Base-by-base conservation (phyloP, 1,140 invertebrate genomes). In the Uloborus diversus region DNA sequence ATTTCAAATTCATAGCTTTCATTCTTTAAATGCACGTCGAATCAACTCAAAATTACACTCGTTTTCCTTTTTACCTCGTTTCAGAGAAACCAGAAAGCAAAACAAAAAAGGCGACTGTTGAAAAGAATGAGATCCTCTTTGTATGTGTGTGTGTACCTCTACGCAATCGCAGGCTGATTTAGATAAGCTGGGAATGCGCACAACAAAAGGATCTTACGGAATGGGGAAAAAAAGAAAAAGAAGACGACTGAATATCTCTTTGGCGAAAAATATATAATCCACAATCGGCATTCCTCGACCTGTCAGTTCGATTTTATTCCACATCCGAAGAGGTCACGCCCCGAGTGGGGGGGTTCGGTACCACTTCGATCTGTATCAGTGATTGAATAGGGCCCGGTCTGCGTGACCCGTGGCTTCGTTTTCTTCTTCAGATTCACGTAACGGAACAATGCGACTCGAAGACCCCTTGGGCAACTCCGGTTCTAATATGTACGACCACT, bases 261-360 rank as follows among this genome's bases (percentile, higher is more conserved):
- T 73, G 11, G 17, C 62, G 37, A 30, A 78, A 75, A 78, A 78
- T 78, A 78, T 78, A 78, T 78, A 78, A 78, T 78, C 73, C 73
- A 78, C 73, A 78, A 78, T 78, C 73, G 73, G 61, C 73, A 78
- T 78, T 65, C 73, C 73, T 75, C 71, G 57, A 49, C 71, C 49
- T 78, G 73, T 78, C 73, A 78, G 73, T 78, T 78, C 73, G 73
- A 78, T 78, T 78, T 78, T 78, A 78, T 78, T 78, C 73, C 73
- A 56, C 61, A 66, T 53, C 32, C 33, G 37, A 17, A 14, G 28
- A 57, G 73, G 73, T 78, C 73, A 66, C 62, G 73, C 73, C 73
- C 73, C 30, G 25, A 17, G 32, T 28, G 47, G 56, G 25, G 57
- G 69, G 57, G 56, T 59, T 37, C 25, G 30, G 25, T 14, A 66